Evolutionary conservation across 2,888 invertebrate species (phyloP), one percentile per base, ranked within the genome.

Genomic region (Smittia sp.): DNA sequence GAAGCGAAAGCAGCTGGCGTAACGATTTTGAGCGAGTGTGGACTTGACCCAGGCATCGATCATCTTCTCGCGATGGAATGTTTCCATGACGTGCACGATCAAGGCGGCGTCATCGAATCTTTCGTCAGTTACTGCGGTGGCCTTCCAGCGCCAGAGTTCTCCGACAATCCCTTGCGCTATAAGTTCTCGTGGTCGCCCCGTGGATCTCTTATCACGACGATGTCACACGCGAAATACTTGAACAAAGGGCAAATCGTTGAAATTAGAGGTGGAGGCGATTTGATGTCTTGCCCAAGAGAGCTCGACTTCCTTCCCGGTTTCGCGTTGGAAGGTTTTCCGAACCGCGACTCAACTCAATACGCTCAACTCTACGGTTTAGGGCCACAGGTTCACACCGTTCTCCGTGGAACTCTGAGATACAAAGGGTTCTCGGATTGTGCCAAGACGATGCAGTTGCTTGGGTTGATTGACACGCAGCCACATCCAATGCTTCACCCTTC

Each of bases 11-110:
- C 91, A 38, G 94, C 95, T 0, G 96, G 94, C 0, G 86, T 99
- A 0, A 98, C 98, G 0, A 87, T 99, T 54, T 84, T 99, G 76
- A 99, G 98, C 80, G 99, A 99, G 84, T 91, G 97, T 0, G 99
- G 99, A 0, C 85, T 99, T 32, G 99, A 99, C 80, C 99, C 99
- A 0, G 99, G 98, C n/a, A 96, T 97, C 77, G 97, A 98, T 81
- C 99, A 99, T 82, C 85, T 99, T 76, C 83, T 99, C 74, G 99
- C 99, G 0, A 87, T 98, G 83, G 97, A 99, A 80, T 96, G 96
- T 80, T 96, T 99, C 78, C 96, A 98, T 80, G 92, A 96, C 77
- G 90, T 94, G 11, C 91, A 93, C 79, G 89, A 87, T 75, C 89
- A 89, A 65, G 98, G 98, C 1, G 98, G 97, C 58, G 90, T 93